Conservation (phyloP, 92 coral and sea anemone species). For the Palythoa grandis region DNA sequence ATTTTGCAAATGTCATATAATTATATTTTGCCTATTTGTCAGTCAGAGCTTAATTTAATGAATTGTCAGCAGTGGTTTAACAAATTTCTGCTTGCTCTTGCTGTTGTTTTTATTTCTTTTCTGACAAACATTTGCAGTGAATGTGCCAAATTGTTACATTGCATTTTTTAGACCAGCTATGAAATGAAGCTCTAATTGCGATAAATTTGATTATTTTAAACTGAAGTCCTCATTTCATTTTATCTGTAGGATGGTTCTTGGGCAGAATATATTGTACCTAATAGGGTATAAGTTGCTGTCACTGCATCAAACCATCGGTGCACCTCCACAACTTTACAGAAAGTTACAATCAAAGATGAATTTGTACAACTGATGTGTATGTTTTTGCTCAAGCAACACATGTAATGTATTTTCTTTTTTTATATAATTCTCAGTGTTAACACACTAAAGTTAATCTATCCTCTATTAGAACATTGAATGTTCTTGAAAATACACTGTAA, state of each 20-base stretch:
- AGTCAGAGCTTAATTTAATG: slow-evolving; percentile 1
- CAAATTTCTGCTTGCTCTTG: slow-evolving; percentile 14
- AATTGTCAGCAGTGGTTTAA: not conserved
- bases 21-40: not conserved
- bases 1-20: not conserved
- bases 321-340: slow-evolving; percentile 3
- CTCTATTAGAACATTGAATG: not conserved
- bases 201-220: not conserved
- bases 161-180: not conserved
- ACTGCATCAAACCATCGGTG: slow-evolving; percentile 2
- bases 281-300: slow-evolving; percentile 16
- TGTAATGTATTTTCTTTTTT: not conserved
- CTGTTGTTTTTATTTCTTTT: slow-evolving; percentile 6
- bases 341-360: slow-evolving; percentile 17
- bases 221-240: not conserved
- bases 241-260: slow-evolving; percentile 23
- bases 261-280: slow-evolving; percentile 21
- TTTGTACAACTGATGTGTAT: not conserved
- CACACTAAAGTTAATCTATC: not conserved
- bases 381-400: not conserved
- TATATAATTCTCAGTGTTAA: not conserved
- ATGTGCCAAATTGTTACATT: not conserved
- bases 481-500: not conserved
- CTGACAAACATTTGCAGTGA: slow-evolving; percentile 1
- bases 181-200: not conserved